Percentiles rank a stretch among this genome's conserved stretches.
Conservation (phyloP, 64 coral and sea anemone genomes). For the Stichodactyla mertensii region DNA sequence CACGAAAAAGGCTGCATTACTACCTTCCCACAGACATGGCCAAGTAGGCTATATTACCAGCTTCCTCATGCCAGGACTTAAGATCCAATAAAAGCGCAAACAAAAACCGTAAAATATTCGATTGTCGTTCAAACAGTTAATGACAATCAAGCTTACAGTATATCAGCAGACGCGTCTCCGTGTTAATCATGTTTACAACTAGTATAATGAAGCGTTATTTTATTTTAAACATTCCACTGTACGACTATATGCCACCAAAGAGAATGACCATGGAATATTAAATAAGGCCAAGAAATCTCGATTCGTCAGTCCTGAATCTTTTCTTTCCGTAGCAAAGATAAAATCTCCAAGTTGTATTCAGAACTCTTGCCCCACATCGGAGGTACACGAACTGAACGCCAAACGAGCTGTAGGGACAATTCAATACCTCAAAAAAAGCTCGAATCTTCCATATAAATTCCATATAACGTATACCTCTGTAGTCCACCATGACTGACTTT, state of each 20-base stretch:
- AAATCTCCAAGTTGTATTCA: not conserved
- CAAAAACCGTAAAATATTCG: not conserved
- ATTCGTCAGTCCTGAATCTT: not conserved
- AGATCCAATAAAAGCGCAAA: not conserved
- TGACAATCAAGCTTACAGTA: not conserved
- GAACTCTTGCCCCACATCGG: not conserved
- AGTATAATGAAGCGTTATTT: not conserved
- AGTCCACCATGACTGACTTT: not conserved
- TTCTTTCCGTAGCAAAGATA: not conserved
- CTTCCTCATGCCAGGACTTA: not conserved
- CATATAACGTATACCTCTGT: not conserved
- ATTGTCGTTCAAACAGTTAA: not conserved
- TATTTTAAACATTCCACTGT: not conserved
- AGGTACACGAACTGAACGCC: not conserved
- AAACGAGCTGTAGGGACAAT: not conserved
- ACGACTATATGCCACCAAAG: not conserved
- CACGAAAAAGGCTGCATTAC: not conserved
- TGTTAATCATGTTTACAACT: not conserved
- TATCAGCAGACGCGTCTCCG: not conserved
- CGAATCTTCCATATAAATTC: not conserved
- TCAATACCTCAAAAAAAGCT: not conserved
- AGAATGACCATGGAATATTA: not conserved
- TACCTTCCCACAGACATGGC: not conserved
- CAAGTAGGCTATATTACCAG: not conserved
- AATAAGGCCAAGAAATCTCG: not conserved